These are phyloP conservation scores for Seriola aureovittata DNA, from an alignment of 2,113 vertebrate species.

Conservation along the genomic window DNA sequence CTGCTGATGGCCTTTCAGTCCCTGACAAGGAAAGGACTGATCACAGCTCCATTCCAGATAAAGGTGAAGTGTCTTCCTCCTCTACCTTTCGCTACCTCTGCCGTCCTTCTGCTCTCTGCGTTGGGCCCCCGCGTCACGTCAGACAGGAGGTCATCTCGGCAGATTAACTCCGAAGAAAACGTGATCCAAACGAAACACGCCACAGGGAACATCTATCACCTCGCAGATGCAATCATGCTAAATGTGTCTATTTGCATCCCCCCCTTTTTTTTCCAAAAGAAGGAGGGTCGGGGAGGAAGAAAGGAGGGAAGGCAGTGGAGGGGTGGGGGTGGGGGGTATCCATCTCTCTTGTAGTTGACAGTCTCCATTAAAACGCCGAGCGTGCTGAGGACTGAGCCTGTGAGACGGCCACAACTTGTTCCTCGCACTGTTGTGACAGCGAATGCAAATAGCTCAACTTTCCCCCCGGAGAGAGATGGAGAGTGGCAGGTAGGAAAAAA, in stretches of 20 bases:
- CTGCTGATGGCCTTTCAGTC: slow-evolving; percentile 41
- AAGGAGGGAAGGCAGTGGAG: not conserved
- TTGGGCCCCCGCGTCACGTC: slow-evolving; percentile 22
- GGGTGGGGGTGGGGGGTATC: slow-evolving; percentile 24
- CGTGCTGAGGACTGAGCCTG: slow-evolving; percentile 62
- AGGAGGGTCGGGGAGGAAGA: not conserved
- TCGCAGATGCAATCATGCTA: slow-evolving; percentile 73
- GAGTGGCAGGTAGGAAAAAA: slow-evolving; percentile 51
- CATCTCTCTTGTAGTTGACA: slow-evolving; percentile 82
- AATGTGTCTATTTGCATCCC: slow-evolving; percentile 79
- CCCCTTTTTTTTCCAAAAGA: slow-evolving; percentile 27
- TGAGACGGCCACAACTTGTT: slow-evolving; percentile 78
- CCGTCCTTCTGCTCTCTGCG: slow-evolving; percentile 35
- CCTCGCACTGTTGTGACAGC: slow-evolving; percentile 83
- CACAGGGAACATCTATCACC: slow-evolving; percentile 71
- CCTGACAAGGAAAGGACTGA: slow-evolving; percentile 42
- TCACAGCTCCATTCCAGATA: slow-evolving; percentile 43
- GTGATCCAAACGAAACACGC: slow-evolving; percentile 60
- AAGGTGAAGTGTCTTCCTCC: slow-evolving; percentile 47
- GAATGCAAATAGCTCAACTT: slow-evolving; percentile 80
- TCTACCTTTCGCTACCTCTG: slow-evolving; percentile 43
- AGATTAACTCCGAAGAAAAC: slow-evolving; percentile 79
- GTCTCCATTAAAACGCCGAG: slow-evolving; percentile 78
- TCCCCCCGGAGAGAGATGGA: slow-evolving; percentile 70
- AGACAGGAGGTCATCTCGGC: slow-evolving; percentile 72